Evolutionary conservation across 2,888 invertebrate species (phyloP).

Genomic region (Acronicta aceris): DNA sequence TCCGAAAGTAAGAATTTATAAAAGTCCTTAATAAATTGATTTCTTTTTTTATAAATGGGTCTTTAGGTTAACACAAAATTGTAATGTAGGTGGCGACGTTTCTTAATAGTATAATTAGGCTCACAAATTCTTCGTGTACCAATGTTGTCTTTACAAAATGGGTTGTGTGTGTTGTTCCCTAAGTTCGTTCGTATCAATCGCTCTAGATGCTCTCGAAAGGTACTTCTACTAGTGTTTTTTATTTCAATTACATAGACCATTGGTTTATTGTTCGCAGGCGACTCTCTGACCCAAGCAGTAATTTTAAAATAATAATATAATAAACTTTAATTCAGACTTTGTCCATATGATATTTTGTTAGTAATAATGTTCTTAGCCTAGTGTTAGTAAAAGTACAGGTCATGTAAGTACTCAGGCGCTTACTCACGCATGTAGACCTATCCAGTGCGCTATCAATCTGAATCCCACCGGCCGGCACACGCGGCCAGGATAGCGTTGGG

Average conservation of each 20-base stretch:
- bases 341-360: no score
- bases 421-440: no score
- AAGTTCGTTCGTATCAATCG: constrained; percentile 77
- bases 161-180: constrained; percentile 82
- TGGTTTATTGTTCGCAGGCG: no score
- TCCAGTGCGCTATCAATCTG: no score
- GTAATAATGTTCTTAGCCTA: no score
- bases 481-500: no score
- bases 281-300: no score
- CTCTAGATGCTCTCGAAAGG: constrained; percentile 81
- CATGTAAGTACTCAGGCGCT: no score
- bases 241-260: neutral
- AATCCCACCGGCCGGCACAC: no score
- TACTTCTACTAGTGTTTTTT: constrained; percentile 45
- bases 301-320: no score
- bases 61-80: constrained; percentile 22
- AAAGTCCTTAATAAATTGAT: neutral
- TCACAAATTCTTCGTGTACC: constrained; percentile 53
- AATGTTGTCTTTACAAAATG: constrained; percentile 70
- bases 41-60: constrained; percentile 28
- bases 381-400: no score
- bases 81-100: constrained; percentile 41
- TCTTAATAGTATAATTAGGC: constrained; percentile 13
- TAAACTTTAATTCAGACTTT: no score
- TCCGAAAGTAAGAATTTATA: constrained; percentile 9